phyloP scores from a whole-genome alignment of 2,888 invertebrate genomes.

The Lycia hirtaria region DNA sequence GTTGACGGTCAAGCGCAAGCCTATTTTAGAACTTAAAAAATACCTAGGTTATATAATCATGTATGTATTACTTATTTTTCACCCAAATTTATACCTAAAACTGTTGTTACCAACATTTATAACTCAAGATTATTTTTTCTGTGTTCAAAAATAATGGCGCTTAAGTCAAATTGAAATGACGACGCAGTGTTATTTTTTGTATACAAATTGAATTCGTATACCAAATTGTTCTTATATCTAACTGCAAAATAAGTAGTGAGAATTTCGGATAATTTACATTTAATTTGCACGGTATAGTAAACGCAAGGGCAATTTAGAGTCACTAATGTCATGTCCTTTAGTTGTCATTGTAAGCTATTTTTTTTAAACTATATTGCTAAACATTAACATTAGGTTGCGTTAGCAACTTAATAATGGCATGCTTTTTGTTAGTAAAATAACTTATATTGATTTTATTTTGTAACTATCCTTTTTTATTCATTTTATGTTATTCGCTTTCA shows the following conservation, averaged over 20 bases:
- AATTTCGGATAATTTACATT: neutral
- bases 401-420: neutral
- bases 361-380: neutral
- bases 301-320: neutral
- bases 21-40: too few relatives aligned
- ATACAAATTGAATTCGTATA: neutral
- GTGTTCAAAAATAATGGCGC: too few relatives aligned
- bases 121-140: too few relatives aligned
- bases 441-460: too few relatives aligned
- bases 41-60: neutral
- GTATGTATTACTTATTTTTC: neutral
- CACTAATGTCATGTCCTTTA: constrained; percentile 6
- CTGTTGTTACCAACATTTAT: too few relatives aligned
- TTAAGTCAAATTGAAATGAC: too few relatives aligned
- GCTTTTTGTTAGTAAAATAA: too few relatives aligned
- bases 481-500: too few relatives aligned
- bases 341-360: neutral
- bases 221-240: neutral
- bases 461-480: too few relatives aligned
- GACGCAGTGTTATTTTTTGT: neutral
- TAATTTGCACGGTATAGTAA: neutral
- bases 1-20: too few relatives aligned
- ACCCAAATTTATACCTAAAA: too few relatives aligned
- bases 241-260: neutral
- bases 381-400: neutral